Base-by-base conservation (phyloP, 2,888 invertebrate species). In the Torymus aiolomorphi region DNA sequence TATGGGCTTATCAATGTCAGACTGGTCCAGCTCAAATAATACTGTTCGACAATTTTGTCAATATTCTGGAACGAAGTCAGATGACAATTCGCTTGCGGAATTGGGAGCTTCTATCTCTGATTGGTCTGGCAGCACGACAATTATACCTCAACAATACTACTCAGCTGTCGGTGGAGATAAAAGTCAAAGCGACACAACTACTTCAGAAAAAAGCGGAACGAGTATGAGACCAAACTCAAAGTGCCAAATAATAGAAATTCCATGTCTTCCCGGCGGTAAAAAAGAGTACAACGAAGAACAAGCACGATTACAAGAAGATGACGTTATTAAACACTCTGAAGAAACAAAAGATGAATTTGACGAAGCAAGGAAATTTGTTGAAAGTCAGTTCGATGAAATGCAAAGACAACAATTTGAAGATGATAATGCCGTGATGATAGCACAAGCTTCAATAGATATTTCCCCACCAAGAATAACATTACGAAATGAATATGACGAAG, bases 1-100 rank as follows among this genome's bases (percentile, higher is more conserved):
- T 0, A 94, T 96, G 88, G 96, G 96, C 18, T 91, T 96, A 51
- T 96, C 96, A 86, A 94, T 96, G 86, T 96, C 96, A 2, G 96
- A 97, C 87, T 96, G 96, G 96, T 96, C 96, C 0, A 96, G 96
- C 56, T 96, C 96, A 72, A 96, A 96, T 0, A 96, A 95, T 84
- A 96, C 96, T 0, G 96, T 96, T 0, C 93, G 95, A 0, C 95
- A 96, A 87, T 96, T 89, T 76, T 90, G 90, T 42, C 90, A 90
- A 61, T 90, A 94, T 84, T 94, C 95, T 2, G 94, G 94, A 4
- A 94, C 95, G 0, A 96, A 96, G 87, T 96, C 96, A 83, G 96
- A 96, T 85, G 96, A 96, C 86, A 96, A 96, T 71, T 94, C 94
- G 0, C 89, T 95, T 67, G 94, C 94, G 0, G 94, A 94, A 88